phyloP scores from a whole-genome alignment of 2,888 invertebrate genomes.

The Scotopteryx bipunctaria region DNA sequence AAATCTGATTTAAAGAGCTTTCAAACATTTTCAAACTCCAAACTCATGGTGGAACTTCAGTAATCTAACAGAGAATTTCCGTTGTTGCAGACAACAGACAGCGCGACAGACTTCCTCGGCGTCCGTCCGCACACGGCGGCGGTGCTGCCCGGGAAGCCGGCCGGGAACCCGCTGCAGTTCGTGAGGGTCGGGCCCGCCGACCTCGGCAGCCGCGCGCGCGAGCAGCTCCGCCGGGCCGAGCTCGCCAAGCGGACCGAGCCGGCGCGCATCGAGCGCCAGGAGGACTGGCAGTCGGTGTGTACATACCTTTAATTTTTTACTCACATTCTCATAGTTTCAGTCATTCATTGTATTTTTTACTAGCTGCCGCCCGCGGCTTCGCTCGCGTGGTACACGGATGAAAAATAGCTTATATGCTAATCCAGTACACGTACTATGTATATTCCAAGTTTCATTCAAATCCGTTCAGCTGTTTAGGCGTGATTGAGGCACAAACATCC shows the following conservation, averaged over 20 bases:
- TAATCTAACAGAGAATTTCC: slow-evolving; percentile 5
- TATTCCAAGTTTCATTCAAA: too few relatives aligned
- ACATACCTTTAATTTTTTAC: background rate
- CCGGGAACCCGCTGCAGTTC: slow-evolving; percentile 94
- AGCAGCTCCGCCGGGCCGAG: slow-evolving; percentile 92
- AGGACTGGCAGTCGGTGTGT: slow-evolving; percentile 96
- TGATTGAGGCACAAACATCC: too few relatives aligned
- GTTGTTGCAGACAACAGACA: slow-evolving; percentile 72
- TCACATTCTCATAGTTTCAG: background rate
- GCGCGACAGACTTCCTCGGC: slow-evolving; percentile 78
- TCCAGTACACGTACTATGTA: too few relatives aligned
- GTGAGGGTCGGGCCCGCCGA: slow-evolving; percentile 94
- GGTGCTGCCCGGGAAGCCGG: slow-evolving; percentile 91
- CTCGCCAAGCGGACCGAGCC: slow-evolving; percentile 93
- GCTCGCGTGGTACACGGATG: too few relatives aligned
- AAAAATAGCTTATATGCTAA: too few relatives aligned
- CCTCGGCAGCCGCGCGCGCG: slow-evolving; percentile 92
- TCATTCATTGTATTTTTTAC: too few relatives aligned
- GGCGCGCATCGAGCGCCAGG: slow-evolving; percentile 91
- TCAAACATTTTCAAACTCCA: too few relatives aligned
- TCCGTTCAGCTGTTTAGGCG: too few relatives aligned
- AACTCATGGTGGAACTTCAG: too few relatives aligned
- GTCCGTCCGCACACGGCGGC: slow-evolving; percentile 83
- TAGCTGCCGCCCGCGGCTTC: too few relatives aligned
- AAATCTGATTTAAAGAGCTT: too few relatives aligned